Evolutionary conservation across 2,797 vertebrate genomes (phyloP).

Genomic region (Micromesistius poutassou): DNA sequence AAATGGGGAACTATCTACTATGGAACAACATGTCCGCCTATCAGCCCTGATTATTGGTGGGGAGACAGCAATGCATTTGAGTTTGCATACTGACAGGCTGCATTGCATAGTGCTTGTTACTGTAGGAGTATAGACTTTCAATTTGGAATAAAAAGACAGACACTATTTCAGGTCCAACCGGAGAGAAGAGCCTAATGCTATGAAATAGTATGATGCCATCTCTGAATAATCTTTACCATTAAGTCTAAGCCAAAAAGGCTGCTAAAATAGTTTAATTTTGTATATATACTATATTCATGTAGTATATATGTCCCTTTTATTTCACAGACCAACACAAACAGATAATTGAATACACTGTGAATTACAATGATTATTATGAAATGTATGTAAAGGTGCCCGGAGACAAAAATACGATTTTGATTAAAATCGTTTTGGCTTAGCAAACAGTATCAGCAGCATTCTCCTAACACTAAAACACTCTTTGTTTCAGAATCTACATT

Average conservation of each 20-base stretch:
- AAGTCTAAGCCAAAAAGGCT: not conserved
- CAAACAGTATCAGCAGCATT: conserved; percentile 18
- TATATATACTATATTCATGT: not conserved
- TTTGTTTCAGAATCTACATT: not conserved
- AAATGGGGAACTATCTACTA: not conserved
- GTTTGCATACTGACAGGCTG: not conserved
- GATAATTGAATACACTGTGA: not conserved
- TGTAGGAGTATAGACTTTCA: not conserved
- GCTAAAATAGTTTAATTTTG: not conserved
- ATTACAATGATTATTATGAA: not conserved
- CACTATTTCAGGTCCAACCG: not conserved
- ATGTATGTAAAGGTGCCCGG: not conserved
- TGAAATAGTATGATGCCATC: not conserved
- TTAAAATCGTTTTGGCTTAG: conserved; percentile 7
- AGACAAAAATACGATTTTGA: not conserved
- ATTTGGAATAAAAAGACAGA: not conserved
- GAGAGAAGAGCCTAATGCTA: not conserved
- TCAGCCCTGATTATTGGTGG: not conserved
- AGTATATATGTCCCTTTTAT: not conserved
- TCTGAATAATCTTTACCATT: not conserved
- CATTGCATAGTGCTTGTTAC: not conserved
- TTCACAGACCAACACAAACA: not conserved
- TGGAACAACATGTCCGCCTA: not conserved
- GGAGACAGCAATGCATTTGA: not conserved
- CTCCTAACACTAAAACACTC: not conserved